Conservation (phyloP, 2,113 vertebrate genomes). For the Tricholaema leucomelas region DNA sequence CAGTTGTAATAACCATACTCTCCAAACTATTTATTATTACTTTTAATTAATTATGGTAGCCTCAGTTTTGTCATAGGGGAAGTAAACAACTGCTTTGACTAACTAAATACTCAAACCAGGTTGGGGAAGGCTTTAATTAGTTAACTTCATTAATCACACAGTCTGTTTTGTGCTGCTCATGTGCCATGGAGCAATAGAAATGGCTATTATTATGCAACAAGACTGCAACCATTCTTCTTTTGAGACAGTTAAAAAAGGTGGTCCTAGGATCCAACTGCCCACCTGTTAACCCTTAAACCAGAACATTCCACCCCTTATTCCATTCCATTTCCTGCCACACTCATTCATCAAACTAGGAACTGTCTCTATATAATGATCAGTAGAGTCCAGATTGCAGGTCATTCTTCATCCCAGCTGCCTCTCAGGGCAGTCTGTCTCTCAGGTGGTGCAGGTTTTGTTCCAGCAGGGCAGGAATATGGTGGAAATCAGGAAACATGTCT, state of each 20-base stretch:
- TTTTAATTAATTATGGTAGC: background rate
- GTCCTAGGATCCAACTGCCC: no score
- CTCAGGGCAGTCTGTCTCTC: no score
- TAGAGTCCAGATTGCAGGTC: no score
- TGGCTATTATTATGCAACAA: background rate
- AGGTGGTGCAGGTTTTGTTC: no score
- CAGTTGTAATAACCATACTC: background rate
- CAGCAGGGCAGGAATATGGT: no score
- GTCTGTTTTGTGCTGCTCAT: background rate
- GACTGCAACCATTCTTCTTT: background rate
- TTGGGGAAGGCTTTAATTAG: constrained; percentile 17
- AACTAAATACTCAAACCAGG: background rate
- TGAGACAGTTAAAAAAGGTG: background rate
- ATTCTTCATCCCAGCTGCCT: no score
- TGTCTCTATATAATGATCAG: no score
- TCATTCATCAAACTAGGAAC: no score
- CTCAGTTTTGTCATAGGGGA: background rate
- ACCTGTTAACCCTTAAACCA: no score
- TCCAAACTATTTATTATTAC: background rate
- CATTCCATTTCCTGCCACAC: no score
- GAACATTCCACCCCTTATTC: no score
- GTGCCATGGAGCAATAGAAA: background rate
- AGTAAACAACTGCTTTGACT: constrained; percentile 37
- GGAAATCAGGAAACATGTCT: no score
- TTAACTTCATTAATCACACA: constrained; percentile 15